Evolutionary conservation across 2,113 vertebrate genomes (phyloP), one percentile per base, ranked within the genome.

Genomic region (Rallus limicola): DNA sequence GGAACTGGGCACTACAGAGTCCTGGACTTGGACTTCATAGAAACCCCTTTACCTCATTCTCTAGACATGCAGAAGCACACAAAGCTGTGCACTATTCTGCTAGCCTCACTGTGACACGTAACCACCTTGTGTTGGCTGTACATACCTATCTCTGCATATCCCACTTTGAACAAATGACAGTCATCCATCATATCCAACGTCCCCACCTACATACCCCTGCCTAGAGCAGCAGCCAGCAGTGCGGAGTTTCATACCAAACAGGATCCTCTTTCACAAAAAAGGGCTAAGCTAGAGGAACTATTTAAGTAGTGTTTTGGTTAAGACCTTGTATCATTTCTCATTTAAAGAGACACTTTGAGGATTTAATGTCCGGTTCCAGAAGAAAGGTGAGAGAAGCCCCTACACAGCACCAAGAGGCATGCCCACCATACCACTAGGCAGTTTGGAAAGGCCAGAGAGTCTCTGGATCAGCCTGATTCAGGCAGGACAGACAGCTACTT

Each of bases 41-140:
- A 40, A 65, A 24, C 8, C 6, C 19, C 19, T 77, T 53, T 13
- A 19, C 9, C 28, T 29, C 1, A 0, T 20, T 72, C 50, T 86
- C 40, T 16, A 60, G n/a, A 52, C 0, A 1, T 6, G 21, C 21
- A 24, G 0, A 3, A 8, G 10, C 29, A 29, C 36, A 36, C 24
- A 85, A 65, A 63, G 33, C 50, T n/a, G 18, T 20, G 33, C 28
- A 34, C 36, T 9, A 59, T 24, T 87, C 75, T 63, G 16, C 65
- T 75, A n/a, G 63, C 36, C 29, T 88, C 62, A 40, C 53, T 42
- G 16, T 11, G 12, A 88, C 11, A 58, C n/a, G 25, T 55, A 71
- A 71, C 23, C 15, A 29, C 34, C 14, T 62, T 46, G 46, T 0
- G 0, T 0, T 55, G 65, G 36, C 60, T 63, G 4, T 9, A 48